Base-by-base conservation (phyloP, 2,113 vertebrate species). In the Oxyruncus cristatus region DNA sequence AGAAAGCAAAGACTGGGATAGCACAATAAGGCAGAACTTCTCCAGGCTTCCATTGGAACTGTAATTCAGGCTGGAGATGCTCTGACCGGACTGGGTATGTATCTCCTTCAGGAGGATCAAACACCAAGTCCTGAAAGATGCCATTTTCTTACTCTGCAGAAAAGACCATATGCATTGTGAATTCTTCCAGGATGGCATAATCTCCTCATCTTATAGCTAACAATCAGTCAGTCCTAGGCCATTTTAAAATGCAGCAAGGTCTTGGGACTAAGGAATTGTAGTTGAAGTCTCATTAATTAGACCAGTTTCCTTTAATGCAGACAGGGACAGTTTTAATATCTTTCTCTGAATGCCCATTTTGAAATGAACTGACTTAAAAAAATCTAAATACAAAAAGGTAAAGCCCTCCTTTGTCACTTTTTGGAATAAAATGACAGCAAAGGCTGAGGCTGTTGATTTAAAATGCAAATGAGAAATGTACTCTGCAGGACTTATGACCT, bases 391-490 rank as follows among this genome's bases (percentile, higher is more conserved):
- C 19, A 59, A 52, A 92, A 73, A 61, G 47, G 9, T 21, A 26
- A n/a, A 87, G n/a, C 21, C 3, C 8, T 75, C 50, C 10, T 75
- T 83, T 73, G 55, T 84, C 86, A 79, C 41, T 66, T 91, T 83
- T 30, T 83, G 28, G 44, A 72, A 97, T 56, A 85, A 82, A 97
- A 66, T 86, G 61, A 70, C 84, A 92, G 22, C 41, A 75, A 62
- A 91, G 49, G 6, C 41, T 91, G 49, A 87, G 71, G n/a, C 22
- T 70, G 39, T 94, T 97, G 68, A 89, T 92, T 95, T 97, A 92
- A 95, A 96, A 97, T 95, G 75, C 46, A 97, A 94, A 80, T 65
- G 85, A 44, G 62, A 89, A 95, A 87, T 22, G 37, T 56, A 30
- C 27, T 85, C 49, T 77, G 27, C 39, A 88, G 72, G 56, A 91